A percentile compares a stretch with the other conserved stretches of the same genome.
phyloP scores from a whole-genome alignment of 2,797 vertebrate species.

The Otolemur crassicaudatus region DNA sequence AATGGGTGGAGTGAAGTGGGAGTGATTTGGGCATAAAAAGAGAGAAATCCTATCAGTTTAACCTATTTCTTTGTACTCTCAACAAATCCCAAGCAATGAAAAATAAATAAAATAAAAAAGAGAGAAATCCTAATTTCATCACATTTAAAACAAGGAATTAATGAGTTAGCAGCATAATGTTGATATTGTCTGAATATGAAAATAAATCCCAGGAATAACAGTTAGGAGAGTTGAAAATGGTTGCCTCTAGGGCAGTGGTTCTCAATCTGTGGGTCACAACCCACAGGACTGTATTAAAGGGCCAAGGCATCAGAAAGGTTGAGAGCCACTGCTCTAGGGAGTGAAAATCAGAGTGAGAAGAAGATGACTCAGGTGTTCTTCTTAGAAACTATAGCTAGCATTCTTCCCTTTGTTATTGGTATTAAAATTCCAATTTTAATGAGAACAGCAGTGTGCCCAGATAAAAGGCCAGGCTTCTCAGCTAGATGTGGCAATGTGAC shows the following conservation, averaged over 20 bases:
- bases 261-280: no score
- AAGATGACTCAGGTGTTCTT: background rate
- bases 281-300: no score
- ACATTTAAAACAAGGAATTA: background rate
- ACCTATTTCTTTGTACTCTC: no score
- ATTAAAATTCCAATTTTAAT: background rate
- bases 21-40: background rate
- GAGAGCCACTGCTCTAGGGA: background rate
- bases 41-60: no score
- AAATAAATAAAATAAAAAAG: no score
- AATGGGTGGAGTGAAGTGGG: background rate
- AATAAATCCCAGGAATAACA: background rate
- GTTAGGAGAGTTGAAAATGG: background rate
- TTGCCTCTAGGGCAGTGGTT: background rate
- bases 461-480: background rate
- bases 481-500: background rate
- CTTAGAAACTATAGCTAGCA: background rate
- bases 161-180: background rate
- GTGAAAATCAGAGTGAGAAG: background rate
- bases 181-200: background rate
- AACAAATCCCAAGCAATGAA: no score
- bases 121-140: background rate
- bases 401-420: background rate
- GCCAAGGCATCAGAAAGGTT: no score
- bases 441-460: background rate